These are phyloP conservation scores for Suncus etruscus DNA, from an alignment of 2,113 vertebrate genomes.

Conservation along the genomic window DNA sequence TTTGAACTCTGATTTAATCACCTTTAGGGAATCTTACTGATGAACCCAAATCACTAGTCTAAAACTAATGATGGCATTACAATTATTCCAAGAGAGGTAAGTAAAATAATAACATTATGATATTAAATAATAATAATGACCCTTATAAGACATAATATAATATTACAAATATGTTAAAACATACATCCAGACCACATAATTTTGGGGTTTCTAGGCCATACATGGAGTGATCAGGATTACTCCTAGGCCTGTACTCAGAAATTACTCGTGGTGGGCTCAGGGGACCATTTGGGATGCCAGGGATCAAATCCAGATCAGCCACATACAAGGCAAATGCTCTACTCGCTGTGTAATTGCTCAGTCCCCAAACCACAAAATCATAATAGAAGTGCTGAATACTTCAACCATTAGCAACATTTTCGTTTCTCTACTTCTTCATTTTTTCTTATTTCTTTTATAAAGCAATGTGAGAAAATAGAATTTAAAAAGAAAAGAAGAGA, in stretches of 20 bases:
- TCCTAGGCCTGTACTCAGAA: too few species aligned
- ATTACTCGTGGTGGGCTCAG: too few species aligned
- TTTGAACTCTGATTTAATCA: conserved; percentile 12
- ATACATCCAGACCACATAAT: background rate
- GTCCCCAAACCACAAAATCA: too few species aligned
- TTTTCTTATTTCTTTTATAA: background rate
- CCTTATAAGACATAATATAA: background rate
- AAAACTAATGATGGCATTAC: conserved; percentile 20
- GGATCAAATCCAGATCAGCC: too few species aligned
- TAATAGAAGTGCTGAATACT: background rate
- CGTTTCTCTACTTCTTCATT: background rate
- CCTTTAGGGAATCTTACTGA: conserved; percentile 9
- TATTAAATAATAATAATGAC: too few species aligned
- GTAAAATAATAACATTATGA: conserved; percentile 8
- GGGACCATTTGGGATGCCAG: too few species aligned
- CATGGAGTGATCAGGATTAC: too few species aligned
- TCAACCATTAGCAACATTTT: background rate
- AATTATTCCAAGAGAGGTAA: background rate
- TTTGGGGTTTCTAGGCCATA: background rate
- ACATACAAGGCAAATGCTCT: too few species aligned
- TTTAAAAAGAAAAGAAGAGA: background rate
- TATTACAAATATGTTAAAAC: background rate
- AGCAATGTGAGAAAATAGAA: background rate
- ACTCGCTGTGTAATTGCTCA: too few species aligned
- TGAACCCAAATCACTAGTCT: background rate